phyloP scores from a whole-genome alignment of 2,888 invertebrate species.

The Tanypteryx hageni region DNA sequence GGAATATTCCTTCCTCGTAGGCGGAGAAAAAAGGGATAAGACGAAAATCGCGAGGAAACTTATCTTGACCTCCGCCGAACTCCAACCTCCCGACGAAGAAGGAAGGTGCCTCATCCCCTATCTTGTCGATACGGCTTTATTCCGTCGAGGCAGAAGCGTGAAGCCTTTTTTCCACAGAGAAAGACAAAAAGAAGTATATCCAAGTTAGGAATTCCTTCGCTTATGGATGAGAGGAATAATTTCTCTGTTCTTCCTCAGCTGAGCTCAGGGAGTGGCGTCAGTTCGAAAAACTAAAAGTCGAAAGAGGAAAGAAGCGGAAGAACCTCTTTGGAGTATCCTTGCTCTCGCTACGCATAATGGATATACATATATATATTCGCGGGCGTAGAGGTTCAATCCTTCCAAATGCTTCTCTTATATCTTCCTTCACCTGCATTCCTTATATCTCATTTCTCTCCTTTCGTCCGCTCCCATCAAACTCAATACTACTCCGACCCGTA shows the following conservation, averaged over 20 bases:
- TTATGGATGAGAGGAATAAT: conserved; percentile 9
- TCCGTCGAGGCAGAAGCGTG: neutral
- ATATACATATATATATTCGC: neutral
- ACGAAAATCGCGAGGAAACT: neutral
- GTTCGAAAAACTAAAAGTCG: neutral
- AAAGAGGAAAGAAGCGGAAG: neutral
- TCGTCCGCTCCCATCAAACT: too few relatives aligned
- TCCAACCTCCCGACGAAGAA: conserved; percentile 8
- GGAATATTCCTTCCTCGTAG: neutral
- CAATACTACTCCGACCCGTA: neutral
- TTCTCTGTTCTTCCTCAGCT: neutral
- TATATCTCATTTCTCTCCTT: too few relatives aligned
- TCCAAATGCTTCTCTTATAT: too few relatives aligned
- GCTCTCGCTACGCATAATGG: neutral
- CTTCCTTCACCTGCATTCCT: too few relatives aligned
- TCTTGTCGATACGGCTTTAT: neutral
- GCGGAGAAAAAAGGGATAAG: neutral
- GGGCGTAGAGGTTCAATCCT: neutral
- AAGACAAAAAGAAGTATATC: neutral
- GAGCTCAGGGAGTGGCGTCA: neutral
- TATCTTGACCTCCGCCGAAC: conserved; percentile 6
- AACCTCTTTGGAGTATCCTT: neutral
- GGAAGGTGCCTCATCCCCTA: too few relatives aligned
- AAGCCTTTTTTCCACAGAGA: neutral
- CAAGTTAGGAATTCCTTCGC: conserved; percentile 5